Conservation (phyloP, 2,888 invertebrate genomes). For the Brenthis hecate region DNA sequence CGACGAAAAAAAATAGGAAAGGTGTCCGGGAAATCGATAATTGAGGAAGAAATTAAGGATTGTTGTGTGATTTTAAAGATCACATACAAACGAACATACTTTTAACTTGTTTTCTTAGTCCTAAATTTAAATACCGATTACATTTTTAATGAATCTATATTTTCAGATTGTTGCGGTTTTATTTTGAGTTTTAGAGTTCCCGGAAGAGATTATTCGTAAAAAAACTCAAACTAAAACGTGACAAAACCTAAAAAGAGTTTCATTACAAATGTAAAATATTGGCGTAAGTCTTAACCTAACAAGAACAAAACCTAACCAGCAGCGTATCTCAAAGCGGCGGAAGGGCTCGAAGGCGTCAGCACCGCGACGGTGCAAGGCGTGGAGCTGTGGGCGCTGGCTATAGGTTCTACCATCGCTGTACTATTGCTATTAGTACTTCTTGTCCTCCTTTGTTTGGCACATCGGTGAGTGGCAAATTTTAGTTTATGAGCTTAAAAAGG, state of each 20-base stretch:
- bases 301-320: constrained; percentile 49
- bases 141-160: too few relatives aligned
- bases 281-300: neutral
- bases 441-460: constrained; percentile 73
- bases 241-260: neutral
- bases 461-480: constrained; percentile 56
- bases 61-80: too few relatives aligned
- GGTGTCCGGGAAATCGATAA: neutral
- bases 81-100: too few relatives aligned
- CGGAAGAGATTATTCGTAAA: too few relatives aligned
- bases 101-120: too few relatives aligned
- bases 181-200: too few relatives aligned
- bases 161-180: too few relatives aligned
- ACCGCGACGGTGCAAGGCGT: constrained; percentile 62
- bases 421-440: constrained; percentile 82
- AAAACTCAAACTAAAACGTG: too few relatives aligned
- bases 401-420: constrained; percentile 83
- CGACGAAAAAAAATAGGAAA: too few relatives aligned
- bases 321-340: constrained; percentile 87
- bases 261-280: neutral
- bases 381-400: constrained; percentile 84
- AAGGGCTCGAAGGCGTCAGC: constrained; percentile 82
- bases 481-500: neutral
- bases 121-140: too few relatives aligned
- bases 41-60: neutral